These are phyloP conservation scores for Mythimna albipuncta DNA, from an alignment of 2,888 invertebrate species.

Conservation along the genomic window DNA sequence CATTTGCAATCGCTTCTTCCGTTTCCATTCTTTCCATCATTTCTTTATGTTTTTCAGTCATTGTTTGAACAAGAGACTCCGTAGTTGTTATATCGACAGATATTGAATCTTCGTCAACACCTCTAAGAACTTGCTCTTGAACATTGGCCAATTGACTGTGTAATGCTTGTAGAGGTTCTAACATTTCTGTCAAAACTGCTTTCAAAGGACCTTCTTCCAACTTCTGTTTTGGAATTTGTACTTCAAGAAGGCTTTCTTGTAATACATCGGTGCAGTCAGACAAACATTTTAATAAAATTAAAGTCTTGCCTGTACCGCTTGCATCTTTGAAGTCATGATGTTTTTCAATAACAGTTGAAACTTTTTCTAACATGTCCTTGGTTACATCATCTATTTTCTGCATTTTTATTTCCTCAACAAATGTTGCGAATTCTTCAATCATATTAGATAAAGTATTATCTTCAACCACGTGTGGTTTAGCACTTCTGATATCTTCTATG, in stretches of 20 bases:
- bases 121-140: constrained; percentile 78
- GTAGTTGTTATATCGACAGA: constrained; percentile 78
- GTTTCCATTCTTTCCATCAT: constrained; percentile 76
- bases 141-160: constrained; percentile 77
- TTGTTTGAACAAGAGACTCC: constrained; percentile 80
- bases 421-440: constrained; percentile 69
- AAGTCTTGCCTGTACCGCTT: constrained; percentile 74
- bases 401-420: constrained; percentile 63
- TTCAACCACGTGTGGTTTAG: constrained; percentile 45
- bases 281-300: constrained; percentile 82
- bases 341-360: constrained; percentile 73
- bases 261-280: constrained; percentile 80
- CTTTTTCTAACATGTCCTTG: constrained; percentile 65
- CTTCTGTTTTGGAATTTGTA: constrained; percentile 58
- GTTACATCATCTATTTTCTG: constrained; percentile 57
- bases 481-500: constrained; percentile 69
- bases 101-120: constrained; percentile 75
- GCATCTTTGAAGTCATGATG: constrained; percentile 80
- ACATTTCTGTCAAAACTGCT: constrained; percentile 76
- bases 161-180: constrained; percentile 78
- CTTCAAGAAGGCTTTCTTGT: constrained; percentile 66
- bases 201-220: constrained; percentile 71
- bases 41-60: constrained; percentile 81
- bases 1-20: constrained; percentile 69
- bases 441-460: constrained; percentile 63